Conservation (phyloP, 2,888 invertebrate genomes). For the Phalangium opilio region DNA sequence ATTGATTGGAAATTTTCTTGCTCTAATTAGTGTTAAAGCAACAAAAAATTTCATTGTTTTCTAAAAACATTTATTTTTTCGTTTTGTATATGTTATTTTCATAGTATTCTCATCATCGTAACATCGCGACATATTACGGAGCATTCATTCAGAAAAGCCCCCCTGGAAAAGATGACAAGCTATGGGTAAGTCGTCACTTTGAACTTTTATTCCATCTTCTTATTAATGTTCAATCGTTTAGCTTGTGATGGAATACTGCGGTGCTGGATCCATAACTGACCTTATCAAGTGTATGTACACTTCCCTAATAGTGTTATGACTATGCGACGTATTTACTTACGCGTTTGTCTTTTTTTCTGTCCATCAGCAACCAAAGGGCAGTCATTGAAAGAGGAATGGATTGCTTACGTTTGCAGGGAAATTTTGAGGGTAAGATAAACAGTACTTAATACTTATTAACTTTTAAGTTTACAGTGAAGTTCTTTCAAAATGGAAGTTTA, state of each 20-base stretch:
- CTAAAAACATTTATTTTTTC: constrained; percentile 10
- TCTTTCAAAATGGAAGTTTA: too few species aligned
- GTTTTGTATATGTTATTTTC: too few species aligned
- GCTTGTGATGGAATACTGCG: constrained; percentile 99
- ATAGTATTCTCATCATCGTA: constrained; percentile 96
- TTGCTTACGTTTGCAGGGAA: constrained; percentile 91
- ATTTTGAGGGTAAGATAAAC: constrained; percentile 37
- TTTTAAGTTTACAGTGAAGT: neutral
- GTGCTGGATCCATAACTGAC: constrained; percentile 97
- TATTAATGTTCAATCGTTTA: constrained; percentile 25
- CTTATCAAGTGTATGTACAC: constrained; percentile 77
- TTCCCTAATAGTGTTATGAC: too few species aligned
- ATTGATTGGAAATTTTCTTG: too few species aligned
- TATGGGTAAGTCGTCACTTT: constrained; percentile 53
- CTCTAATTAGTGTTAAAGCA: too few species aligned
- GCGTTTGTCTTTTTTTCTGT: neutral
- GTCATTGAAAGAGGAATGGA: constrained; percentile 98
- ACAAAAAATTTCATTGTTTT: too few species aligned
- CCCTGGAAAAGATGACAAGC: constrained; percentile 95
- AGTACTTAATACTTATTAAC: neutral
- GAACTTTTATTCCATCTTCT: neutral
- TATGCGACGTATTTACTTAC: too few species aligned
- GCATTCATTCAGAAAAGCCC: constrained; percentile 99
- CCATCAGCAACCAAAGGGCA: constrained; percentile 75
- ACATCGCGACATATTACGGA: constrained; percentile 99